phyloP scores from a whole-genome alignment of 1,140 invertebrate genomes.

The Drosophila pseudoobscura region DNA sequence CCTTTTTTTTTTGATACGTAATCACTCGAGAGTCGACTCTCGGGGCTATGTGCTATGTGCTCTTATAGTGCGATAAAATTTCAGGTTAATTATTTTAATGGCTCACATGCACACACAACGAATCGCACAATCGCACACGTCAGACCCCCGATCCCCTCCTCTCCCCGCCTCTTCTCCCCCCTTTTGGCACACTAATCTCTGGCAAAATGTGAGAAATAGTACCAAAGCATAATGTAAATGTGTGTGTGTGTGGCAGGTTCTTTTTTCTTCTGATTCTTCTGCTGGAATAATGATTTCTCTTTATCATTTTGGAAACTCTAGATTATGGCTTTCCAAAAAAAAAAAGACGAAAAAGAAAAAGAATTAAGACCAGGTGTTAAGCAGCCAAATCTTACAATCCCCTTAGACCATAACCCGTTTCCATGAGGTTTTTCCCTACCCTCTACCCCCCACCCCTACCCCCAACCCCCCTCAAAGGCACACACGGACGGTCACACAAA shows the following conservation, averaged over 20 bases:
- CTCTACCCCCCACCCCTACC: no score
- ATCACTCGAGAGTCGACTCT: constrained; percentile 57
- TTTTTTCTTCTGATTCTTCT: no score
- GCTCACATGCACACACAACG: constrained; percentile 38
- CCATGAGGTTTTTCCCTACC: constrained; percentile 15
- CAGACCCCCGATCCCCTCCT: constrained; percentile 13
- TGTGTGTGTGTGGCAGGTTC: no score
- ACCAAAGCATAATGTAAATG: no score
- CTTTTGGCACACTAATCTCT: constrained; percentile 2
- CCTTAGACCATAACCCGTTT: constrained; percentile 27
- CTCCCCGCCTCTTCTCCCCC: background rate
- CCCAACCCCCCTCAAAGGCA: background rate
- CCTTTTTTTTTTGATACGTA: constrained; percentile 29
- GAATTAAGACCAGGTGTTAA: background rate
- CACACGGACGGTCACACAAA: no score
- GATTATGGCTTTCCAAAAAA: no score
- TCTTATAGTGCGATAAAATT: constrained; percentile 53
- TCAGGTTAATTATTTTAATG: constrained; percentile 69
- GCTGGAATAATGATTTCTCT: no score
- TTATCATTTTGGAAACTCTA: no score
- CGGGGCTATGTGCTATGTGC: constrained; percentile 18
- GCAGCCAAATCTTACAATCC: constrained; percentile 3
- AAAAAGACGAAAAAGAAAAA: background rate
- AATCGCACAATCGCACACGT: constrained; percentile 12
- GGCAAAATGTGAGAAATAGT: no score